Evolutionary conservation across 2,888 invertebrate genomes (phyloP).

Genomic region (Dermolepida albohirtum): DNA sequence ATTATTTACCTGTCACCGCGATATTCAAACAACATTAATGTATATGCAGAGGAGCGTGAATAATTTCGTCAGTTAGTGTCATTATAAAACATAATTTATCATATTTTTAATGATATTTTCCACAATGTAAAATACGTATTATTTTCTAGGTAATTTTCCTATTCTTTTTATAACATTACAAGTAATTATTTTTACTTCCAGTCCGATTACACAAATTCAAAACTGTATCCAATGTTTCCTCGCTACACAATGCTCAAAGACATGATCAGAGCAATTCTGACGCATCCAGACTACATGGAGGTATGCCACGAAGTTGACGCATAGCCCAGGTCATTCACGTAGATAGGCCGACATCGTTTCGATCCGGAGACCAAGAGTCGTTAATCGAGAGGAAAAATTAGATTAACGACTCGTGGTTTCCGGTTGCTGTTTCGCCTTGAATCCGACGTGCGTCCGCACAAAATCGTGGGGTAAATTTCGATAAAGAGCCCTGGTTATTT

Average conservation of each 20-base stretch:
- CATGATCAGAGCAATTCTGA: conserved; percentile 96
- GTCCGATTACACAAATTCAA: conserved; percentile 91
- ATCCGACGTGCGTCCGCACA: too few species aligned
- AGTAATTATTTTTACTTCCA: conserved; percentile 64
- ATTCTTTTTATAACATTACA: too few species aligned
- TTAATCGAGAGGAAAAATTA: conserved; percentile 2
- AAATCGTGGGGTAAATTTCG: too few species aligned
- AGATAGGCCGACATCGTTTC: conserved; percentile 19
- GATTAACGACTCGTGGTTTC: not conserved
- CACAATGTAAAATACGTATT: too few species aligned
- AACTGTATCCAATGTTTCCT: conserved; percentile 93
- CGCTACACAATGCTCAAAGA: conserved; percentile 96
- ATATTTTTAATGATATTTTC: too few species aligned
- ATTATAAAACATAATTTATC: too few species aligned
- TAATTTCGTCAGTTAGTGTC: too few species aligned
- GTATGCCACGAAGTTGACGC: conserved; percentile 92
- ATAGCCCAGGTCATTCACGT: conserved; percentile 69
- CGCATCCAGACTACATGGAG: conserved; percentile 97
- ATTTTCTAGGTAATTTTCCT: too few species aligned
- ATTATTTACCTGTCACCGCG: too few species aligned
- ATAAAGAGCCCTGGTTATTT: too few species aligned
- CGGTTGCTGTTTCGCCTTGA: not conserved
- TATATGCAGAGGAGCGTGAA: too few species aligned
- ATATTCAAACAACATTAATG: too few species aligned
- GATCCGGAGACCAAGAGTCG: not conserved